phyloP scores from a whole-genome alignment of 1,140 invertebrate genomes.

The Drosophila prosaltans region DNA sequence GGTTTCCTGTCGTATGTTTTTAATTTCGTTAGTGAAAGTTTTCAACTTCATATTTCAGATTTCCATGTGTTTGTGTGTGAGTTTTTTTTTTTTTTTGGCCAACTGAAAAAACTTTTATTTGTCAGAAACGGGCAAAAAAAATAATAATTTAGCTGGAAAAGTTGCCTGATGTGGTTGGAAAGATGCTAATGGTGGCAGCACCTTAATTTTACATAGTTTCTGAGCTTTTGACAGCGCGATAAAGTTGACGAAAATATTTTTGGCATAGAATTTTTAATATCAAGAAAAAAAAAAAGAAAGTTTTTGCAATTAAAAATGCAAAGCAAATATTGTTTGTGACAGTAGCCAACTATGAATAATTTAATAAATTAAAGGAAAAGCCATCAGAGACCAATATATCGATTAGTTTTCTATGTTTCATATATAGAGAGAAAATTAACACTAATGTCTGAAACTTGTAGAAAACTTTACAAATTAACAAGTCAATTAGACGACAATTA shows the following conservation, averaged over 20 bases:
- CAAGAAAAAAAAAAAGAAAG: background rate
- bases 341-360: too few relatives aligned
- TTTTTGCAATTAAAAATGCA: too few relatives aligned
- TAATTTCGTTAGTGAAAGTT: constrained; percentile 15
- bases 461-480: constrained; percentile 19
- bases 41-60: background rate
- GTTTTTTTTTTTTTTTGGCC: too few relatives aligned
- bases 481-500: constrained; percentile 16
- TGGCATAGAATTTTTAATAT: constrained; percentile 14
- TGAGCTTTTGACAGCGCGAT: constrained; percentile 10
- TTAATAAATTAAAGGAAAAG: too few relatives aligned
- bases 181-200: background rate
- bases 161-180: background rate
- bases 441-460: background rate
- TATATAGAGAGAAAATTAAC: background rate
- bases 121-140: background rate
- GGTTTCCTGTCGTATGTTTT: background rate
- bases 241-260: constrained; percentile 11
- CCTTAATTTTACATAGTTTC: constrained; percentile 3
- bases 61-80: background rate
- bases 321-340: too few relatives aligned
- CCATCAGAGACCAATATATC: too few relatives aligned
- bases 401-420: too few relatives aligned
- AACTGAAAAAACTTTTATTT: constrained; percentile 7
- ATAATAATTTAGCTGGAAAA: constrained; percentile 15